phyloP scores from a whole-genome alignment of 2,113 vertebrate genomes.

The Candoia aspera region DNA sequence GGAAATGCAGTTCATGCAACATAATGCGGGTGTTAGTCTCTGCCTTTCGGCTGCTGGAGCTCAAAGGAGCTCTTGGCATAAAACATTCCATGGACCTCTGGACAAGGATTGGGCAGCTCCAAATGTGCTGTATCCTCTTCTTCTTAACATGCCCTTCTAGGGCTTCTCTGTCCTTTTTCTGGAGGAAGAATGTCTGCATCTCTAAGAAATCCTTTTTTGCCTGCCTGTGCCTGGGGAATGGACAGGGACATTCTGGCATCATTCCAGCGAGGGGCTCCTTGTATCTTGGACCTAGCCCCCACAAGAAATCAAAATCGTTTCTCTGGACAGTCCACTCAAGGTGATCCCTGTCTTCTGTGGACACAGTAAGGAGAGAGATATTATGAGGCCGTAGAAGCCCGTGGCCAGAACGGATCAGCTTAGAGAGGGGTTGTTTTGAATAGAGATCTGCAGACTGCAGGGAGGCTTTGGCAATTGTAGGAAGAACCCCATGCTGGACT shows the following conservation, averaged over 20 bases:
- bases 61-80: not conserved
- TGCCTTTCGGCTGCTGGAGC: fast-evolving
- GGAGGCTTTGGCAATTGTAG: not conserved
- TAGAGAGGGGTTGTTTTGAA: not conserved
- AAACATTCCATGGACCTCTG: not conserved
- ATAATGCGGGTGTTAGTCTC: not conserved
- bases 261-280: not conserved
- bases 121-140: slow-evolving; percentile 30
- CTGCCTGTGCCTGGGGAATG: not conserved
- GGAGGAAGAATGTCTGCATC: slow-evolving; percentile 6
- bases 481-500: not conserved
- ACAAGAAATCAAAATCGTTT: not conserved
- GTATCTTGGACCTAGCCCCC: slow-evolving; percentile 6
- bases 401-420: not conserved
- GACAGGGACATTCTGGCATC: not conserved
- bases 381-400: not conserved
- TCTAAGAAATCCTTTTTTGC: not conserved
- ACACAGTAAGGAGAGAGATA: not conserved
- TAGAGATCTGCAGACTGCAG: not conserved
- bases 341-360: not conserved
- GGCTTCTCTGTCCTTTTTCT: not conserved
- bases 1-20: not conserved
- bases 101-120: not conserved
- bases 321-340: slow-evolving; percentile 1
- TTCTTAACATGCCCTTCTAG: slow-evolving; percentile 36